phyloP scores from a whole-genome alignment of 2,113 vertebrate species.

The Gobius niger region DNA sequence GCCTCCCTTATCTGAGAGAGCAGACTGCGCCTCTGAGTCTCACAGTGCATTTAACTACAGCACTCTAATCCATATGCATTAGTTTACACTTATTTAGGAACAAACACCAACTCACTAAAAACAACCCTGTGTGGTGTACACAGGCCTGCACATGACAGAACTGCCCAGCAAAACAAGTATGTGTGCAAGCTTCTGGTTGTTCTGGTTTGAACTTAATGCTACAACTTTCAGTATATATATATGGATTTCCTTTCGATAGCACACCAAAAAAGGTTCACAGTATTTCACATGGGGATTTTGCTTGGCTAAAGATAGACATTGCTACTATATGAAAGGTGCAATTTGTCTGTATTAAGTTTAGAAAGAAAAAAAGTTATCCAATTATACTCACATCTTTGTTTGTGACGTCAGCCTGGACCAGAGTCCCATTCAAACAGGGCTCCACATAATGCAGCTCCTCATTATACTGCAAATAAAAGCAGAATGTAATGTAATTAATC shows the following conservation, averaged over 20 bases:
- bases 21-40: conserved; percentile 42
- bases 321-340: neutral
- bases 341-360: neutral
- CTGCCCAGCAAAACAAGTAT: conserved; percentile 1
- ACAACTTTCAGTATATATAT: neutral
- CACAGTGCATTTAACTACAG: conserved; percentile 48
- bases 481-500: neutral
- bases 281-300: too few relatives aligned
- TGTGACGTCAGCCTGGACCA: conserved; percentile 95
- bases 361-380: neutral
- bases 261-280: neutral
- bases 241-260: too few relatives aligned
- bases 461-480: conserved; percentile 84
- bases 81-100: conserved; percentile 34
- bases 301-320: too few relatives aligned
- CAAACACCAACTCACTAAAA: conserved; percentile 42
- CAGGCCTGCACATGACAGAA: neutral
- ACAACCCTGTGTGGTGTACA: conserved; percentile 13
- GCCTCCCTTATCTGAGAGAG: conserved; percentile 41
- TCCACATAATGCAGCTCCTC: conserved; percentile 96
- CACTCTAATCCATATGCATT: conserved; percentile 59
- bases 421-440: conserved; percentile 91
- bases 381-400: conserved; percentile 92
- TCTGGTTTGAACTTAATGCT: neutral
- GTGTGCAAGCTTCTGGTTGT: neutral